Base-by-base conservation (phyloP, 2,888 invertebrate species). In the Creontiades dilutus region DNA sequence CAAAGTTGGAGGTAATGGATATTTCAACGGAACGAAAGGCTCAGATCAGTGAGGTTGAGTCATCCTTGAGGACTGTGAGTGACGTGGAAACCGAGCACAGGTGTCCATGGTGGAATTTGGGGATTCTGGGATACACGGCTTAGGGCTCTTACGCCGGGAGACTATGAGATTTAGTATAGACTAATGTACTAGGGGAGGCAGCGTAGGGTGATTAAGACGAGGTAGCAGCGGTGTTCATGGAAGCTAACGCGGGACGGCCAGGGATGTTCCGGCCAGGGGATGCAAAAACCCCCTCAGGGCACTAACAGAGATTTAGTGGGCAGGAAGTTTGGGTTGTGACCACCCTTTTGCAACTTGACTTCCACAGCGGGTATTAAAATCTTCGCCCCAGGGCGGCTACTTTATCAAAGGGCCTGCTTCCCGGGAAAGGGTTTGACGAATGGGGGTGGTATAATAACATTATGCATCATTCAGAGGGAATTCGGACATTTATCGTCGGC, bases 321-420 rank as follows among this genome's bases (percentile, higher is more conserved):
- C 78, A 78, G 78, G 78, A 78, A 78, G 78, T 78, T 78, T 19
- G 78, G 78, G 78, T 47, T 78, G 78, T 78, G 78, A 78, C 78
- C 78, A 46, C 78, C 78, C 78, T 78, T 78, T 78, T 12, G 46
- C 78, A 46, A 78, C 37, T 47, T 78, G 78, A 78, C 78, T 78
- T 78, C 78, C 78, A 47, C 78, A 78, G 78, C 78, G 78, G 78
- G 78, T 78, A 78, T 78, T 78, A 78, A 78, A 78, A 78, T 78
- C 78, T 78, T 78, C 78, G 78, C 78, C 78, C 78, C 46, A 46
- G 78, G 78, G 68, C 68, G 78, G 78, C 47, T 46, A 46, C 78
- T 68, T 68, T 68, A 68, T 68, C 37, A 78, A 78, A 78, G 78
- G 46, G 78, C 19, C 19, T 16, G 23, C 76, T 46, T 78, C 47